Conservation (phyloP, 2,113 vertebrate genomes). For the Colaptes auratus region DNA sequence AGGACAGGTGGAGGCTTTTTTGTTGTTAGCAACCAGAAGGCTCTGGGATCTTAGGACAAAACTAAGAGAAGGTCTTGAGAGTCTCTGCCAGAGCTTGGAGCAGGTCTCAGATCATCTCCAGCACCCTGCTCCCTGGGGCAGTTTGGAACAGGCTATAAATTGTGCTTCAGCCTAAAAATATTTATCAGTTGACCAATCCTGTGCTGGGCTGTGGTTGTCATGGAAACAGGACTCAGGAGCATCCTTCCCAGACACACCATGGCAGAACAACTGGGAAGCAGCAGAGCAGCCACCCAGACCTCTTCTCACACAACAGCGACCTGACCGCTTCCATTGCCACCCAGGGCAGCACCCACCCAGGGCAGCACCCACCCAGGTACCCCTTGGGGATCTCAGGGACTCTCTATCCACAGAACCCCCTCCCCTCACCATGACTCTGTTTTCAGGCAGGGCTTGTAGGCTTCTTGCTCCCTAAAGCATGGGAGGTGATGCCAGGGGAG, state of each 20-base stretch:
- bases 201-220: conserved; percentile 8
- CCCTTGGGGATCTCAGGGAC: accelerated
- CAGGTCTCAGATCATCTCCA: neutral
- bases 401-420: accelerated
- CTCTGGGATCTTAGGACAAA: neutral
- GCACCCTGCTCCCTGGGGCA: neutral
- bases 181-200: conserved; percentile 33
- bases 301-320: neutral
- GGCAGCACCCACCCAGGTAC: neutral
- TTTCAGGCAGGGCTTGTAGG: accelerated
- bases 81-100: neutral
- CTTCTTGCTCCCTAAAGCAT: neutral
- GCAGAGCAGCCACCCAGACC: neutral
- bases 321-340: no score
- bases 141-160: neutral
- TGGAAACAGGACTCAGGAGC: conserved; percentile 27
- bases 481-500: no score
- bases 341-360: neutral
- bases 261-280: neutral
- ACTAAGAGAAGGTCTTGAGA: neutral
- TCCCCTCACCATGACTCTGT: accelerated
- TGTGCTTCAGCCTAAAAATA: conserved; percentile 36
- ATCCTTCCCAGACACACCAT: neutral
- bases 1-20: accelerated
- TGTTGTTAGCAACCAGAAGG: neutral